These are phyloP conservation scores for Acrocephalus scirpaceus DNA, from an alignment of 2,797 vertebrate genomes.

Conservation along the genomic window DNA sequence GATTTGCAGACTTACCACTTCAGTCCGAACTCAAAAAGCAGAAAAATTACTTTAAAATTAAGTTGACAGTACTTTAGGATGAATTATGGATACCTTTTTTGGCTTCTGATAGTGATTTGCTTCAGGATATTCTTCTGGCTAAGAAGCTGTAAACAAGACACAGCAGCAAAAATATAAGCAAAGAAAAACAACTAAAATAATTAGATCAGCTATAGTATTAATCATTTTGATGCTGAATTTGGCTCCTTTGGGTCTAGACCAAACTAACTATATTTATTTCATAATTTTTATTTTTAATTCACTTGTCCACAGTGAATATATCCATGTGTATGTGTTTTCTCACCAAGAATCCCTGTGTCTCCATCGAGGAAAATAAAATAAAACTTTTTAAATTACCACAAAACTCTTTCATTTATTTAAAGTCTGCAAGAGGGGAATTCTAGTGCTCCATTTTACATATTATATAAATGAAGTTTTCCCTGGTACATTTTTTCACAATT, in stretches of 20 bases:
- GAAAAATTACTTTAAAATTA: slow-evolving; percentile 87
- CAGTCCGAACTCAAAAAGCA: slow-evolving; percentile 83
- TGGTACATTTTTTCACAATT: not conserved
- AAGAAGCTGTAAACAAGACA: slow-evolving; percentile 86
- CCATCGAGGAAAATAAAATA: not conserved
- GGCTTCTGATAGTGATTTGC: slow-evolving; percentile 82
- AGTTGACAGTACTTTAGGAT: slow-evolving; percentile 86
- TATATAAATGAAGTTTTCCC: not conserved
- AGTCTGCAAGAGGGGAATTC: not conserved
- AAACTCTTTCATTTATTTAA: not conserved
- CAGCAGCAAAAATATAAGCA: slow-evolving; percentile 80
- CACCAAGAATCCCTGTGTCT: not conserved
- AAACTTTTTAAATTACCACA: not conserved
- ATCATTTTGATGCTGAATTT: not conserved
- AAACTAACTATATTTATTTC: not conserved
- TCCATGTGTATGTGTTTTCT: not conserved
- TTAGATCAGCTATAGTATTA: not conserved
- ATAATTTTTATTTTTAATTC: not conserved
- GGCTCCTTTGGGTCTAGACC: not conserved
- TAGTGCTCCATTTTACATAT: not conserved
- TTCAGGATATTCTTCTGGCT: slow-evolving; percentile 78
- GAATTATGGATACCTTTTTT: slow-evolving; percentile 80
- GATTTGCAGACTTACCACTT: slow-evolving; percentile 61
- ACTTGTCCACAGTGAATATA: not conserved
- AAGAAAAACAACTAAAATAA: slow-evolving; percentile 68